Evolutionary conservation across 2,113 vertebrate species (phyloP).

Genomic region (human (Homo sapiens)): GRCh38 chr3:116805001-116805500

Average conservation of each 20-base stretch:
- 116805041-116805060: neutral
- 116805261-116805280: neutral
- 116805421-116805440: neutral
- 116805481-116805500: neutral
- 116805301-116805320: neutral
- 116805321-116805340: neutral
- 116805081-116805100: neutral
- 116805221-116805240: neutral
- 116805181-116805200: neutral
- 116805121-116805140: neutral
- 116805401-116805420: neutral
- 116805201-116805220: neutral
- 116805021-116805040: neutral
- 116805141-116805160: neutral
- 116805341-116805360: neutral
- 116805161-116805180: neutral
- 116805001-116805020: neutral
- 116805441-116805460: neutral
- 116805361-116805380: neutral
- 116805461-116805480: neutral
- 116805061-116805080: neutral
- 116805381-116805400: neutral
- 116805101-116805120: neutral
- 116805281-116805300: neutral
- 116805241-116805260: neutral